Base-by-base conservation (phyloP, 2,888 invertebrate genomes). In the Byasa hedistus region DNA sequence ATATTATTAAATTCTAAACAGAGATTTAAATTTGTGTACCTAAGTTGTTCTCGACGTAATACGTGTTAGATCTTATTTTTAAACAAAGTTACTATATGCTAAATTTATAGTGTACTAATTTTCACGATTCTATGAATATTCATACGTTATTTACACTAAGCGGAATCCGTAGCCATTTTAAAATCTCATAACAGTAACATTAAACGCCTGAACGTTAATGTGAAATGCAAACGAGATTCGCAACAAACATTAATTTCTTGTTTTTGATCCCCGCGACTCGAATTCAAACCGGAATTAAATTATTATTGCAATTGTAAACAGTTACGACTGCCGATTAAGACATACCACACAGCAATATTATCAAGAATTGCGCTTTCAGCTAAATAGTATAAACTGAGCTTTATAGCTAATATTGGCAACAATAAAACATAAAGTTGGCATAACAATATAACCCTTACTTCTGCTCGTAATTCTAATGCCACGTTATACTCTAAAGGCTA, bases 281-380 rank as follows among this genome's bases (percentile, higher is more conserved):
- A 74, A 74, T 74, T 75, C 77, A 78, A 82, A 82, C 83, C 79
- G 76, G 81, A 85, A 79, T 85, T 82, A 86, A 89, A 90, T 89
- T 88, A 89, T 87, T 89, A 89, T 90, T 86, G 83, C 85, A 78
- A 82, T 82, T 84, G 84, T 89, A 85, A 89, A 91, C 81, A 80
- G 86, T 91, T 90, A 91, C 76, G 86, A 83, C 80, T 71, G 72
- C 76, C 81, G 79, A 87, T 89, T 88, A 87, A 86, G 87, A 87
- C 85, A 85, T 85, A 87, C 89, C 89, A 72, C 84, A 74, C 75
- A 76, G 76, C 80, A 76, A 73, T 79, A 75, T 74, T 76, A 79
- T 70, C 70, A 69, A 70, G 70, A 65, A 66, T 70, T 69, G 66
- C 67, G 69, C 69, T 69, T 68, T 69, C 68, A 73, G 76, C 75